Evolutionary conservation across 1,140 invertebrate genomes (phyloP), one percentile per base, ranked within the genome.

Genomic region (Scaptomyza montana): DNA sequence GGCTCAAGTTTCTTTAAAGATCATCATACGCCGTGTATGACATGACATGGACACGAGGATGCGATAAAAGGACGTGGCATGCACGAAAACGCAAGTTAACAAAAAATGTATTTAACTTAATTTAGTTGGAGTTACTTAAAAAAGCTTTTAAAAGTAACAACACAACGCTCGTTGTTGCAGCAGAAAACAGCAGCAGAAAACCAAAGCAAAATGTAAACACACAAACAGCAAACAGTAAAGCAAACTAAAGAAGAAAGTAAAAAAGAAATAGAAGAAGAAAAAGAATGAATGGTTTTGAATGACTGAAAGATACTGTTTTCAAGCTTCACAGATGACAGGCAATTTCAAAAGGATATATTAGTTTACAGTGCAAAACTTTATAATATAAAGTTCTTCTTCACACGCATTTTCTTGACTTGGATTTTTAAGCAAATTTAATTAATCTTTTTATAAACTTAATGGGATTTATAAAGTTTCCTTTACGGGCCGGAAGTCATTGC

Each of bases 81-180:
- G 0, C 8, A 36, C 5, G 4, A 33, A 13, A 36, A 70, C 36
- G 59, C 57, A 69, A 47, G n/a, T 19, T 10, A 41, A 66, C 76
- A 62, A 30, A 53, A 78, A 81, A 78, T 81, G 78, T 81, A 66
- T 80, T 86, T 78, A 82, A 89, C 78, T 87, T 89, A 82, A 87
- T 87, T 87, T 87, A 87, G 82, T 86, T 78, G 59, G 66, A 87
- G 84, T 87, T 79, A 87, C 82, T 87, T 87, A 82, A 87, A 87
- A 87, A 89, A 89, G 82, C 82, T 87, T 89, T 82, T 87, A 87
- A 86, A 87, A 86, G 74, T 77, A 77, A 84, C 77, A 39, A 54
- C 61, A 30, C 65, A 75, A 56, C 70, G 8, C 16, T 16, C 16
- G 16, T 16, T 16, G 16, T 16, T 16, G 0, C 33, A 36, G 3